Evolutionary conservation across 2,888 invertebrate genomes (phyloP).

Genomic region (Apeira syringaria): DNA sequence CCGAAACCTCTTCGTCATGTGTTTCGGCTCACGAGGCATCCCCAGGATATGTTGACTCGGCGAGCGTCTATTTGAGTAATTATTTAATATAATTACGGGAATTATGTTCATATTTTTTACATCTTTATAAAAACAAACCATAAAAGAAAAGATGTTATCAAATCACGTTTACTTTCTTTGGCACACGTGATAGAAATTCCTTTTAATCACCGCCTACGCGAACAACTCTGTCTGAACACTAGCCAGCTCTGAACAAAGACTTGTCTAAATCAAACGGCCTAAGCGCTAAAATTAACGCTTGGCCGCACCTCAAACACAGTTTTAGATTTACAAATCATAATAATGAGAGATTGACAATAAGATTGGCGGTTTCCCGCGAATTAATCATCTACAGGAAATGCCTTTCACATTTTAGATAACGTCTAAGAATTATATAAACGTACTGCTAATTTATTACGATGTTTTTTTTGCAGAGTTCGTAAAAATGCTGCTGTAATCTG

Average conservation of each 20-base stretch:
- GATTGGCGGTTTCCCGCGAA: constrained; percentile 23
- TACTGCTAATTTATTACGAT: constrained; percentile 9
- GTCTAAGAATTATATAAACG: constrained; percentile 11
- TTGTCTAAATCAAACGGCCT: constrained; percentile 16
- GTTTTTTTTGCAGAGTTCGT: constrained; percentile 81
- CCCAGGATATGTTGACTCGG: no score
- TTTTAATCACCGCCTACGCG: background rate
- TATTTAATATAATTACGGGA: no score
- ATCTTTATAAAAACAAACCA: no score
- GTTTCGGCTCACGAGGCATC: no score
- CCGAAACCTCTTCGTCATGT: no score
- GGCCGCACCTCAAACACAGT: constrained; percentile 11
- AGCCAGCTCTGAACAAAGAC: constrained; percentile 11
- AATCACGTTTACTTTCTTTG: background rate
- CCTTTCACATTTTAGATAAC: constrained; percentile 6
- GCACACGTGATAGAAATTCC: background rate
- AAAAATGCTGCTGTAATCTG: constrained; percentile 80
- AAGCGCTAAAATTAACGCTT: constrained; percentile 15
- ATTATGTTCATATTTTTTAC: no score
- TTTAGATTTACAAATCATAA: constrained; percentile 6
- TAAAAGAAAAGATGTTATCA: background rate
- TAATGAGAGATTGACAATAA: constrained; percentile 20
- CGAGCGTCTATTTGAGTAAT: no score
- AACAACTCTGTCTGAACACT: constrained; percentile 3
- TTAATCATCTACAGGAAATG: constrained; percentile 12